Conservation (phyloP, 1,140 invertebrate species). For the Hermatobates lingyangjiaoensis region DNA sequence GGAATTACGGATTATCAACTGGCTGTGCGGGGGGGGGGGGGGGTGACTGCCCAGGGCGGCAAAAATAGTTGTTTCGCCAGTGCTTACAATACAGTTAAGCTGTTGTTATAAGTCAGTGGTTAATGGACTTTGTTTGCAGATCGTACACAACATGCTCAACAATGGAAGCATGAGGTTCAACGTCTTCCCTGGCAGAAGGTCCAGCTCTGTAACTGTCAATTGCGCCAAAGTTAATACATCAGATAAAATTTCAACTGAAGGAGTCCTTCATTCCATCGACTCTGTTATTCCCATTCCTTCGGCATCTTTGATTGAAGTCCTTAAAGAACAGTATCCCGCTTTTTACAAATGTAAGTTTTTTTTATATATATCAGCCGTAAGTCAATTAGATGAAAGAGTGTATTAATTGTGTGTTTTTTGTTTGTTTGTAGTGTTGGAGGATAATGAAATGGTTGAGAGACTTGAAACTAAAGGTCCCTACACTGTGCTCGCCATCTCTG, state of each 20-base stretch:
- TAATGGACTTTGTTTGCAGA: slow-evolving; percentile 16
- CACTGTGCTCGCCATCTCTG: slow-evolving; percentile 33
- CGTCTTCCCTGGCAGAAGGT: slow-evolving; percentile 24
- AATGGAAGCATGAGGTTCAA: slow-evolving; percentile 29
- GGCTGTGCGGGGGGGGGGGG: too few relatives aligned
- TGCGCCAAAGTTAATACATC: slow-evolving; percentile 22
- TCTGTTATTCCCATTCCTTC: slow-evolving; percentile 28
- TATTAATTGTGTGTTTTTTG: not conserved
- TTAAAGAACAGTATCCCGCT: slow-evolving; percentile 27
- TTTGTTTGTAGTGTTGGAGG: slow-evolving; percentile 23
- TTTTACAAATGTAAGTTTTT: slow-evolving; percentile 27
- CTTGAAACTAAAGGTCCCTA: slow-evolving; percentile 26
- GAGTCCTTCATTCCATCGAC: slow-evolving; percentile 32
- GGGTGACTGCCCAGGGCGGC: too few relatives aligned
- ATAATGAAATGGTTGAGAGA: slow-evolving; percentile 22
- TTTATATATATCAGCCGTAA: too few relatives aligned
- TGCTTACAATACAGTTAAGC: too few relatives aligned
- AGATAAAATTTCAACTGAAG: slow-evolving; percentile 28
- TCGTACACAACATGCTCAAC: slow-evolving; percentile 24
- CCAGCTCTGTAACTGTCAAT: slow-evolving; percentile 23
- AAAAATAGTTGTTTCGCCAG: too few relatives aligned
- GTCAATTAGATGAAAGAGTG: too few relatives aligned
- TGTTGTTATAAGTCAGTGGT: too few relatives aligned
- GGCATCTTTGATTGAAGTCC: slow-evolving; percentile 26
- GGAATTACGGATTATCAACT: too few relatives aligned